These are phyloP conservation scores for Pholis gunnellus DNA, from an alignment of 2,113 vertebrate genomes.

Conservation along the genomic window DNA sequence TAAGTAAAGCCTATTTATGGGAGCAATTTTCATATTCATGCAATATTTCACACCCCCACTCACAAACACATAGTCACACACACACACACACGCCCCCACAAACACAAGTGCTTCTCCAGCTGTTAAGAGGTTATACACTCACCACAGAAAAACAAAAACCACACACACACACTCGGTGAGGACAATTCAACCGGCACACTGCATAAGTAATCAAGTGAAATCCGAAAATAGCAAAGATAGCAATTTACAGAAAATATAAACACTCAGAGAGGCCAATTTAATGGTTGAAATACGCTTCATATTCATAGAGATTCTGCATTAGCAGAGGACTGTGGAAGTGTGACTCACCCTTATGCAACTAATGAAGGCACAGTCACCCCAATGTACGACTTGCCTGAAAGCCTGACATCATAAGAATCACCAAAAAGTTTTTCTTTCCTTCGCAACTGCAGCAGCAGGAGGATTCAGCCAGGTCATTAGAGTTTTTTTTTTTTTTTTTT, in stretches of 20 bases:
- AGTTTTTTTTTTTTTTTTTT: conserved; percentile 5
- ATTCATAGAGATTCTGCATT: conserved; percentile 42
- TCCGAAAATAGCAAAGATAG: conserved; percentile 58
- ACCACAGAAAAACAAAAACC: not conserved
- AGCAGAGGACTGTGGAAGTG: conserved; percentile 30
- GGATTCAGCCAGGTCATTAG: conserved; percentile 34
- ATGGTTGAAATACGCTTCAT: conserved; percentile 28
- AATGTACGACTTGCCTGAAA: conserved; percentile 2
- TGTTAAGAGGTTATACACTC: conserved; percentile 37
- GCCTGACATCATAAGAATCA: conserved; percentile 18
- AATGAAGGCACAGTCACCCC: conserved; percentile 46
- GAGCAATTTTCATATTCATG: conserved; percentile 75
- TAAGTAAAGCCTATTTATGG: conserved; percentile 75
- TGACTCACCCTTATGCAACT: conserved; percentile 49
- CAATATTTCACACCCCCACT: conserved; percentile 57
- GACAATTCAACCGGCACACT: conserved; percentile 38
- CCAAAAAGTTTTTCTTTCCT: conserved; percentile 14
- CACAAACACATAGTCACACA: conserved; percentile 17
- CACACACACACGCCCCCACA: conserved; percentile 28
- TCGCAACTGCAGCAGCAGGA: not conserved
- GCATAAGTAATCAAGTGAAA: conserved; percentile 42
- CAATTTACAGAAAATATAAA: conserved; percentile 48
- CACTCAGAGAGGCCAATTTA: conserved; percentile 28
- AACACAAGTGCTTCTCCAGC: conserved; percentile 40
- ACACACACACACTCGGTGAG: conserved; percentile 19